A percentile compares a stretch with the other conserved stretches of the same genome.
Evolutionary conservation across 2,113 vertebrate genomes (phyloP).

Genomic region (Camarhynchus parvulus): DNA sequence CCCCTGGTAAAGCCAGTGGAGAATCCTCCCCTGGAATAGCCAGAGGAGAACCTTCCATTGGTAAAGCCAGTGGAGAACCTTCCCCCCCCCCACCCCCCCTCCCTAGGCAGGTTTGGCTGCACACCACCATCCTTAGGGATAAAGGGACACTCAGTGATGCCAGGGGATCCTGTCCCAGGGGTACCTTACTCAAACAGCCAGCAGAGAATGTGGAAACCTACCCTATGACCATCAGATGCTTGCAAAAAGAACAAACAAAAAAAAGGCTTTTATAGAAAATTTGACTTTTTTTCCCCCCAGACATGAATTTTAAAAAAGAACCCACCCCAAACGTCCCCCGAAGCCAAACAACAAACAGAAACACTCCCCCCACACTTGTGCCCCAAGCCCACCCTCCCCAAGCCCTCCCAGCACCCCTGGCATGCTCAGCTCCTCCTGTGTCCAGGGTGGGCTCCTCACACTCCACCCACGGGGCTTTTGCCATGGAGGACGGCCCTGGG

Average conservation of each 20-base stretch:
- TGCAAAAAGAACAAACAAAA: conserved; percentile 70
- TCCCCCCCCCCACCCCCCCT: not conserved
- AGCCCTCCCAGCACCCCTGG: fast-evolving
- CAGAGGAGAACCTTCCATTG: not conserved
- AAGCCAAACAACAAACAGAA: not conserved
- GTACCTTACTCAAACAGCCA: conserved; percentile 38
- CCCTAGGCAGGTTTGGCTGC: not conserved
- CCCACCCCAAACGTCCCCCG: not conserved
- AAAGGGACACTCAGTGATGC: not conserved
- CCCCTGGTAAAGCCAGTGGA: not conserved
- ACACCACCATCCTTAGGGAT: not conserved
- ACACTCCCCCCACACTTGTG: not conserved
- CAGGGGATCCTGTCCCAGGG: not conserved
- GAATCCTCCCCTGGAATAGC: no score
- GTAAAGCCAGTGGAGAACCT: not conserved
- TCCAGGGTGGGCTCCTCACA: not conserved
- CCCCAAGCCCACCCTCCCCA: fast-evolving
- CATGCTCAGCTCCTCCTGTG: not conserved
- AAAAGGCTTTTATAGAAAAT: conserved; percentile 56
- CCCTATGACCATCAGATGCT: conserved; percentile 67
- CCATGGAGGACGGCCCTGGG: fast-evolving
- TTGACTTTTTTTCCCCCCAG: not conserved
- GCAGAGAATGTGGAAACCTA: conserved; percentile 66
- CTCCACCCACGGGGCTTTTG: not conserved
- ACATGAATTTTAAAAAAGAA: not conserved